These are phyloP conservation scores for Calameuta pallipes DNA, from an alignment of 2,888 invertebrate species.

Conservation along the genomic window DNA sequence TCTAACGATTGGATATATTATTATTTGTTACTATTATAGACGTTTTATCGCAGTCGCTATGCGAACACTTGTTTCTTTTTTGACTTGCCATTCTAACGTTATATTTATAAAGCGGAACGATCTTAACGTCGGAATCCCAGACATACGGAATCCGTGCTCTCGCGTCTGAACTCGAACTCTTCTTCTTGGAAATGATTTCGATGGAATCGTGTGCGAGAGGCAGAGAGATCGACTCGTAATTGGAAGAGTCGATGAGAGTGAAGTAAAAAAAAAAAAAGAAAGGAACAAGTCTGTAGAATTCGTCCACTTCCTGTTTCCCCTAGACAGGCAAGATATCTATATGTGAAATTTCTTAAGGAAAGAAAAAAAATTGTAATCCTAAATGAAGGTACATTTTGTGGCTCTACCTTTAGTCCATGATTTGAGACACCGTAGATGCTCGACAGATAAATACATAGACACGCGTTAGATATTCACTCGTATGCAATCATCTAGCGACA, in stretches of 20 bases:
- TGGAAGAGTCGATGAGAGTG: neutral
- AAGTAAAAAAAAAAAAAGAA: neutral
- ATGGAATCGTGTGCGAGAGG: neutral
- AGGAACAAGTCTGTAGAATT: neutral
- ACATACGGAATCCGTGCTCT: neutral
- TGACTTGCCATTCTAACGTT: neutral
- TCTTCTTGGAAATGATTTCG: neutral
- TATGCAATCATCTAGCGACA: neutral
- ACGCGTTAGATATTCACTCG: neutral
- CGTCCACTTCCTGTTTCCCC: neutral
- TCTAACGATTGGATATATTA: constrained; percentile 14
- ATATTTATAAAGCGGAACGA: neutral
- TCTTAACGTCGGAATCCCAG: neutral
- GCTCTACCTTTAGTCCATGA: neutral
- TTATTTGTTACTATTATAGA: neutral
- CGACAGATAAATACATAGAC: neutral
- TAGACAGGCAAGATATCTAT: neutral
- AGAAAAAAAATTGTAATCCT: neutral
- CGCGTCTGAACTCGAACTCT: neutral
- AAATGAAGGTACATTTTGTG: neutral
- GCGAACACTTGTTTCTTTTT: neutral
- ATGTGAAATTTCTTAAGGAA: neutral
- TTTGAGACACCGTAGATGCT: neutral
- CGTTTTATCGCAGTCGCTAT: neutral
- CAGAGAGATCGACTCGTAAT: neutral